Percentiles rank a stretch among this genome's conserved stretches.
Evolutionary conservation across 2,113 vertebrate genomes (phyloP).

Genomic region (Grammomys dolichurus): DNA sequence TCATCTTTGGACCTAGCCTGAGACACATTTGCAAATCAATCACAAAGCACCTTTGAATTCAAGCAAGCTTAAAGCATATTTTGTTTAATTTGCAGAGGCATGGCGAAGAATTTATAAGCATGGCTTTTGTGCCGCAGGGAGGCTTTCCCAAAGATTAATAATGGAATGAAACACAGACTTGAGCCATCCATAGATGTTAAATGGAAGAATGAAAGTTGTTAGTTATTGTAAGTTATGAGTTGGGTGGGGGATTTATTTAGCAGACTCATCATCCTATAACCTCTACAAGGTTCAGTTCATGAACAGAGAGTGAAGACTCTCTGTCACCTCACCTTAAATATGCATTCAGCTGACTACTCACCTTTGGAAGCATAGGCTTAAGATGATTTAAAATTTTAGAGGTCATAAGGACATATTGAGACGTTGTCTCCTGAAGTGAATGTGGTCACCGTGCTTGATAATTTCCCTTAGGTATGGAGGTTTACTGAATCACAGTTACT

Average conservation of each 20-base stretch:
- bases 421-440: neutral
- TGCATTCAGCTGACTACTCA: neutral
- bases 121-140: neutral
- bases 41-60: neutral
- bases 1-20: neutral
- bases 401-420: neutral
- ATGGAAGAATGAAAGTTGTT: constrained; percentile 21
- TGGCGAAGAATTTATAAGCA: constrained; percentile 8
- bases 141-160: constrained; percentile 22
- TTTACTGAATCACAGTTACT: neutral
- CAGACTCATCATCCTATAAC: rapidly evolving
- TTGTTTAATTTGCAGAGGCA: constrained; percentile 53
- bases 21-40: neutral
- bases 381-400: neutral
- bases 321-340: neutral
- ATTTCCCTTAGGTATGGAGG: neutral
- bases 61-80: neutral
- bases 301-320: neutral
- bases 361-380: neutral
- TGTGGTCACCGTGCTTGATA: neutral
- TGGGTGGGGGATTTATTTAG: neutral
- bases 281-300: neutral
- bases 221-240: constrained; percentile 4
- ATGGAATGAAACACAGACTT: constrained; percentile 7
- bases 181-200: neutral